Evolutionary conservation across 2,113 vertebrate species (phyloP).

Genomic region (Ailurus styani): DNA sequence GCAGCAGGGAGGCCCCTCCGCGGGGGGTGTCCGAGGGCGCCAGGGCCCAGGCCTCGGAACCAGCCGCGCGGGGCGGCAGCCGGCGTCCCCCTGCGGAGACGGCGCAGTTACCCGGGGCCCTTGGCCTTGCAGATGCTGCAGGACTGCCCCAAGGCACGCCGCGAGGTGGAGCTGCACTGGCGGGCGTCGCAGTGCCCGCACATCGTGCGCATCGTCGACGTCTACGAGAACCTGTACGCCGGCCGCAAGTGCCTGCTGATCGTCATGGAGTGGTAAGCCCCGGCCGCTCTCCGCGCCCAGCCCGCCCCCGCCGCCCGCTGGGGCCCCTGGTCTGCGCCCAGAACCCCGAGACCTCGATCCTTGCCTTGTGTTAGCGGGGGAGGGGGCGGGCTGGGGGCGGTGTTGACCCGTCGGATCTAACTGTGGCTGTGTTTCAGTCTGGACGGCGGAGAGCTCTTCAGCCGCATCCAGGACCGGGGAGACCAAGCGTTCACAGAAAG

Average conservation of each 20-base stretch:
- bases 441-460: slow-evolving; percentile 97
- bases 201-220: slow-evolving; percentile 95
- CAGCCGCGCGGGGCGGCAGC: background rate
- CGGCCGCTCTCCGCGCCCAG: background rate
- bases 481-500: slow-evolving; percentile 98
- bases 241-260: slow-evolving; percentile 95
- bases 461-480: slow-evolving; percentile 96
- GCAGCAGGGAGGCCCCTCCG: accelerated
- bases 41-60: background rate
- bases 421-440: slow-evolving; percentile 83
- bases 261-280: slow-evolving; percentile 97
- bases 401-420: background rate
- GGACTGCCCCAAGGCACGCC: slow-evolving; percentile 95
- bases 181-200: slow-evolving; percentile 93
- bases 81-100: background rate
- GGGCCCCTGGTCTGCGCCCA: background rate
- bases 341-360: background rate
- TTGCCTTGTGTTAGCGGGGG: background rate
- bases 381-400: accelerated
- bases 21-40: background rate
- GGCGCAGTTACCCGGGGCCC: background rate
- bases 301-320: accelerated
- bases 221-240: slow-evolving; percentile 98
- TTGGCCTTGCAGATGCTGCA: slow-evolving; percentile 90
- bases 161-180: slow-evolving; percentile 97